Evolutionary conservation across 2,888 invertebrate genomes (phyloP), one percentile per base, ranked within the genome.

Genomic region (Melieria crassipennis): DNA sequence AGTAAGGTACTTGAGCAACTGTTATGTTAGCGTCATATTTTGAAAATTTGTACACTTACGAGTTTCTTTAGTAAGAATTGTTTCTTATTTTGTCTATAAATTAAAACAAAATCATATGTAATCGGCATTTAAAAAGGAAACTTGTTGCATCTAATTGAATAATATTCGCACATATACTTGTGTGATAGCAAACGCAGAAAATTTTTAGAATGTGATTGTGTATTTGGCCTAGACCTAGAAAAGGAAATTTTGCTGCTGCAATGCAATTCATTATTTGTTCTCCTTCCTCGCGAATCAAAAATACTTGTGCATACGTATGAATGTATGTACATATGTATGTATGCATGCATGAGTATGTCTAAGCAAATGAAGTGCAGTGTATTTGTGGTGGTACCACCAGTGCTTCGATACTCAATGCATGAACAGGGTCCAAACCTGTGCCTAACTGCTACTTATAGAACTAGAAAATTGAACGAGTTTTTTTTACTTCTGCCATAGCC

Each of bases 171-270:
- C 10, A 10, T 58, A 43, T 58, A 58, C 43, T 58, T 10, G 43
- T 58, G 11, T 58, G 42, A 42, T 58, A 10, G n/a, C 42, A 58
- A 7, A 65, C 5, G 4, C 43, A 68, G 16, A 30, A 11, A 58
- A 56, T 55, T 69, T 69, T 69, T 69, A 69, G 69, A 69, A 63
- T 69, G 69, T 63, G 65, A 84, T 83, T 84, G 83, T 82, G 81
- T 78, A 81, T 80, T 80, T 85, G 85, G 85, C 85, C 85, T 85
- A 85, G 85, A 85, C 85, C 85, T 85, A 85, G 85, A 85, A 85
- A 85, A 84, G 83, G 83, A 85, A 84, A 85, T 82, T 83, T 82
- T 84, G 75, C 82, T 83, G 82, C 81, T 77, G 75, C 70, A 63
- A 71, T 75, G 66, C 76, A 69, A 77, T 76, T 80, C 78, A 78